Percentiles rank a stretch among this genome's conserved stretches.
Evolutionary conservation across 2,113 vertebrate species (phyloP).

Genomic region (Lichenostomus cassidix): DNA sequence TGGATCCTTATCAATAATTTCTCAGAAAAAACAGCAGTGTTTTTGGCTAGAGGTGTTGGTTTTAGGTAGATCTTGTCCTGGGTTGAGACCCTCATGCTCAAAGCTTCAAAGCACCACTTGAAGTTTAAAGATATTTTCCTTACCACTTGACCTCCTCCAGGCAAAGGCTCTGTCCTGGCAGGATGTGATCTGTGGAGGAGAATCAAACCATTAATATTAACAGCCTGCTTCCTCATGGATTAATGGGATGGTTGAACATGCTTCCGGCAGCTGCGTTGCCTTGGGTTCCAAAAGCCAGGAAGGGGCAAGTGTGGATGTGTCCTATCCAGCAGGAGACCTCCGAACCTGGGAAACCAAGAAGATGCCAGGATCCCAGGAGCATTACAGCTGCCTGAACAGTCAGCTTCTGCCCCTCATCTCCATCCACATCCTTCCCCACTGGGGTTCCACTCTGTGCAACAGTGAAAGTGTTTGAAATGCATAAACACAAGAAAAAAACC

Average conservation of each 20-base stretch:
- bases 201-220: neutral
- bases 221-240: neutral
- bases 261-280: neutral
- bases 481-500: neutral
- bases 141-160: neutral
- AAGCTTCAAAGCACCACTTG: neutral
- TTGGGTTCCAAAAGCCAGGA: neutral
- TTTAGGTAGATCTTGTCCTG: neutral
- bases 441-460: neutral
- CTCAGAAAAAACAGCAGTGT: rapidly evolving
- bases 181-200: neutral
- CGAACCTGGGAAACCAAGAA: neutral
- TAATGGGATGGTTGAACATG: neutral
- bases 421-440: neutral
- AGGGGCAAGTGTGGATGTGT: neutral
- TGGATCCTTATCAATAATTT: neutral
- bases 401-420: neutral
- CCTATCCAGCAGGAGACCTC: neutral
- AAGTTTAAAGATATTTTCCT: neutral
- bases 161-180: neutral
- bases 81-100: neutral
- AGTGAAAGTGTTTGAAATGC: neutral
- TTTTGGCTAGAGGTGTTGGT: rapidly evolving
- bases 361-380: neutral
- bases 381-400: neutral